phyloP scores from a whole-genome alignment of 64 coral and sea anemone species.

The Pocillopora verrucosa region DNA sequence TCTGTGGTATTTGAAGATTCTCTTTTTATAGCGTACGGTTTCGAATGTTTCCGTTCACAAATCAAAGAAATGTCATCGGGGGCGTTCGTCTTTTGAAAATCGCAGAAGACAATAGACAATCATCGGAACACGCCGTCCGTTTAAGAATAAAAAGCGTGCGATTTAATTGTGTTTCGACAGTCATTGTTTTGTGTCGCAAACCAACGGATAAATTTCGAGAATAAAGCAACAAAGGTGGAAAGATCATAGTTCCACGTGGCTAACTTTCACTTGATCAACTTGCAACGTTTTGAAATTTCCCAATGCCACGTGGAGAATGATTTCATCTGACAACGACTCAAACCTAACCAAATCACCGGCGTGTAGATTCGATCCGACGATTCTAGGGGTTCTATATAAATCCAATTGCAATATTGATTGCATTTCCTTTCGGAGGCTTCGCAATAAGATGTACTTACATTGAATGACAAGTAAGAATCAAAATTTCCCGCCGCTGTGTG shows the following conservation, averaged over 20 bases:
- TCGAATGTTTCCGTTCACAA: background rate
- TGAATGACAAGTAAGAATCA: slow-evolving; percentile 12
- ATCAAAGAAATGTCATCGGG: slow-evolving; percentile 20
- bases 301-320: slow-evolving; percentile 41
- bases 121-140: slow-evolving; percentile 20
- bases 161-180: slow-evolving; percentile 27
- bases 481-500: slow-evolving; percentile 32
- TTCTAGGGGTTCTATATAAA: background rate
- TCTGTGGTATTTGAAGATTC: background rate
- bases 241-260: slow-evolving; percentile 3
- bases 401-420: slow-evolving; percentile 11
- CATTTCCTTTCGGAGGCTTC: background rate
- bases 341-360: slow-evolving; percentile 2
- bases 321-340: slow-evolving; percentile 42
- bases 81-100: slow-evolving; percentile 35
- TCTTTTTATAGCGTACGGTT: background rate
- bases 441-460: background rate
- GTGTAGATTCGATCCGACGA: background rate
- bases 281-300: slow-evolving; percentile 30
- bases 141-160: slow-evolving; percentile 33
- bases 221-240: slow-evolving; percentile 9
- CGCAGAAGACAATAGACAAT: background rate
- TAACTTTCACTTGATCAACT: slow-evolving; percentile 14
- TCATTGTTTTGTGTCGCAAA: background rate
- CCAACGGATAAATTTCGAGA: slow-evolving; percentile 3